Evolutionary conservation across 2,113 vertebrate species (phyloP), one percentile per base, ranked within the genome.

Genomic region (Suricata suricatta): DNA sequence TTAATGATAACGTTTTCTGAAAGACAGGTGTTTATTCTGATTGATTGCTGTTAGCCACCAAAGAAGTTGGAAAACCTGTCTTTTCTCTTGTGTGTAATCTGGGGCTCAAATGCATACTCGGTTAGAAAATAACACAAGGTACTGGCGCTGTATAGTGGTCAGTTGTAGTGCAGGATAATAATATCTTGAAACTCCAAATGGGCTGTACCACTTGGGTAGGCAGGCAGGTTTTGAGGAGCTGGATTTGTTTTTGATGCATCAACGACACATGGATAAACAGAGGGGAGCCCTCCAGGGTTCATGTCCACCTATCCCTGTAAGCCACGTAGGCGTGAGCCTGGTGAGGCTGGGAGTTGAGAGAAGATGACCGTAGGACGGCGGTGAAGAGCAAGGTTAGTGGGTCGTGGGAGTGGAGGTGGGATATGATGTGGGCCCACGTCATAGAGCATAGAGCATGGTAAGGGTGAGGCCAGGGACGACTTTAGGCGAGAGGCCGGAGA

Each of bases 1-100:
- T 96, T 91, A 57, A 77, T 21, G n/a, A 35, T 38, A 3, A 60
- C 19, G 38, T 81, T 94, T 95, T 91, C 80, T 84, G 71, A 82
- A 68, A 63, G 80, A 89, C 23, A 74, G 14, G 21, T 93, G 23
- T 79, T 88, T 52, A 47, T 72, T 96, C 41, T 83, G 44, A 60
- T 25, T 29, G 38, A 35, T 72, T 77, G 16, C 60, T 69, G 15
- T n/a, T 57, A 88, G 35, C 82, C 54, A 52, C 6, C 68, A 33
- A 85, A 68, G 79, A 95, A 63, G 25, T 64, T 52, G 60, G 50
- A 54, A 66, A 63, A n/a, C 41, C 44, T 63, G 7, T 69, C 77
- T 89, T 74, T 71, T 79, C 19, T 86, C 52, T 71, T 57, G 35
- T 23, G 12, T 72, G 25, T 89, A 33, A 27, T 71, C 74, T 81